These are phyloP conservation scores for Mirounga angustirostris DNA, from an alignment of 2,113 vertebrate genomes.

Conservation along the genomic window DNA sequence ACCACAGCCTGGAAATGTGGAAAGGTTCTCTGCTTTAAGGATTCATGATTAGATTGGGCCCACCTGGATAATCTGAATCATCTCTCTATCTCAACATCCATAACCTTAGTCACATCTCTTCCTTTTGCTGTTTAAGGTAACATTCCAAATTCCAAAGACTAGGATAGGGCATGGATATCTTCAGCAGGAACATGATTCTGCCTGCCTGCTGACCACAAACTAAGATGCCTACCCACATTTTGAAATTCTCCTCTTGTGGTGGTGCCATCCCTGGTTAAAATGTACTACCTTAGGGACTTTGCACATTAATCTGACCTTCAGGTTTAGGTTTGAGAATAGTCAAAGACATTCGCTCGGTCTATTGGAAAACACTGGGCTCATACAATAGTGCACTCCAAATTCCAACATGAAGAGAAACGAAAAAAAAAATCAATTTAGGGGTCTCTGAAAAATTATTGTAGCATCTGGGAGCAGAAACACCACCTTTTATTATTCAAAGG, in stretches of 20 bases:
- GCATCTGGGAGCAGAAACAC: constrained; percentile 8
- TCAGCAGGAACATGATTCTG: not conserved
- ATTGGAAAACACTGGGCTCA: not conserved
- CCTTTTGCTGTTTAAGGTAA: not conserved
- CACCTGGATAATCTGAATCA: not conserved
- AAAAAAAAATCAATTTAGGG: not conserved
- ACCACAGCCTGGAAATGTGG: not conserved
- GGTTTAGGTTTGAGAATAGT: constrained; percentile 12
- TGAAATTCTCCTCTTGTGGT: not conserved
- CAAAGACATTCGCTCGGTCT: not conserved
- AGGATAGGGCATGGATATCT: not conserved
- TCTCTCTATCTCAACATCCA: not conserved
- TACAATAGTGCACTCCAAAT: not conserved
- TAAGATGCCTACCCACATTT: not conserved
- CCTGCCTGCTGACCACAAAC: not conserved
- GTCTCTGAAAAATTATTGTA: not conserved
- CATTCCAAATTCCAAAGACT: not conserved
- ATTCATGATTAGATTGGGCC: not conserved
- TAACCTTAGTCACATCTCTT: not conserved
- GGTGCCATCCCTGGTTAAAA: not conserved
- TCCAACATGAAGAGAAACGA: not conserved
- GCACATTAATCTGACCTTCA: not conserved
- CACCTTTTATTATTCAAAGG: constrained; percentile 36
- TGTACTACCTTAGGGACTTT: not conserved
- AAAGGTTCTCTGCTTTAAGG: not conserved